Evolutionary conservation across 2,888 invertebrate species (phyloP), one percentile per base, ranked within the genome.

Genomic region (Polydrusus cervinus): DNA sequence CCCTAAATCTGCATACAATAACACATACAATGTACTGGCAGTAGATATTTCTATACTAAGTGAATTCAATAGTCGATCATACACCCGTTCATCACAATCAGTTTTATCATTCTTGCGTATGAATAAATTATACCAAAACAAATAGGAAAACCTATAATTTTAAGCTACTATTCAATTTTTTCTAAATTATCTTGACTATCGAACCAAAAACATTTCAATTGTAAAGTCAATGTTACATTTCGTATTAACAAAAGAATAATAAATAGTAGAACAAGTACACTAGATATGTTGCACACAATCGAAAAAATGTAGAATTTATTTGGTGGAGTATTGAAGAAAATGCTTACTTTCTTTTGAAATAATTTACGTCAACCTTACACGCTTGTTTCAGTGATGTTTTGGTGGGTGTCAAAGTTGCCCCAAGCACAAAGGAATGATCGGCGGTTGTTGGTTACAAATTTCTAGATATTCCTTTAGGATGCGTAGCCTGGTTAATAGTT

Each of bases 241-340:
- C n/a, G 40, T 60, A 40, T 38, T 16, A 38, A 60, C 57, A 60
- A 60, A 60, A 60, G 57, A 60, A 38, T 60, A 60, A 38, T 60
- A 38, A 38, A 38, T 38, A 60, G 57, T 38, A 18, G 38, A 60
- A 60, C 18, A 38, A 38, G 57, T 60, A 16, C 57, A 60, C 16
- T 34, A 10, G 38, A 34, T 38, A 34, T 38, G 34, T 16, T 8
- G 57, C 34, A 57, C 11, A 38, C 57, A 57, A 57, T 57, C 6
- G 8, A 18, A n/a, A 55, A n/a, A 51, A 53, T 25, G 20, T 30
- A 1, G 30, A 53, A 53, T 53, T 11, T 53, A 53, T 53, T 25
- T 53, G 25, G 25, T 53, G n/a, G 7, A 20, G 25, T 53, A 30
- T 53, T 25, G 13, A 13, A 30, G 53, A 53, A 53, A 53, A 53